These are phyloP conservation scores for Hydropotes inermis DNA, from an alignment of 2,113 vertebrate species.

Conservation along the genomic window DNA sequence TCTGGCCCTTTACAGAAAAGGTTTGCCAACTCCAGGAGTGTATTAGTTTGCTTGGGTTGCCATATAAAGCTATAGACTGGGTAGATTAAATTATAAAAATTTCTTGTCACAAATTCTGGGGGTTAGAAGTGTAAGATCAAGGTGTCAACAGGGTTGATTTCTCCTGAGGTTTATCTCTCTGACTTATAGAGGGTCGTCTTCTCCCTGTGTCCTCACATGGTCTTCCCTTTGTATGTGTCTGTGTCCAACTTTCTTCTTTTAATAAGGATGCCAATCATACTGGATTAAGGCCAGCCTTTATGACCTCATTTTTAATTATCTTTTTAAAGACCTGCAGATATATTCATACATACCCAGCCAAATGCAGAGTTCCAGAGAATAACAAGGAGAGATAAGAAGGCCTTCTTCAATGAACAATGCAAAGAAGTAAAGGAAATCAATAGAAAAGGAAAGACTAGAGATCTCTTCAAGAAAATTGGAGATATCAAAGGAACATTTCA, in stretches of 20 bases:
- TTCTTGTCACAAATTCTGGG: background rate
- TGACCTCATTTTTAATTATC: conserved; percentile 2
- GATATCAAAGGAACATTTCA: background rate
- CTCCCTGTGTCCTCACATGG: background rate
- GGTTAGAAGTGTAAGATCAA: background rate
- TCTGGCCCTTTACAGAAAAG: background rate
- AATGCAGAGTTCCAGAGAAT: background rate
- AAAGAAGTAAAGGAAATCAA: background rate
- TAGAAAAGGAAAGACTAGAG: background rate
- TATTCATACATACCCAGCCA: background rate
- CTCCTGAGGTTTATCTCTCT: background rate
- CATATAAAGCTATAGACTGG: background rate
- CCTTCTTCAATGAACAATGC: background rate
- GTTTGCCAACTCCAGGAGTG: background rate
- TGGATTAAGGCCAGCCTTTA: background rate
- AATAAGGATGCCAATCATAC: background rate
- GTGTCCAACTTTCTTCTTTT: background rate
- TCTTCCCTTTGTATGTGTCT: background rate
- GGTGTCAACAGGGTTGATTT: background rate
- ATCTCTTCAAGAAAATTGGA: background rate
- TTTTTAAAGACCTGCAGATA: background rate
- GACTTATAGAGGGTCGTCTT: background rate
- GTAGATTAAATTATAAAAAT: background rate
- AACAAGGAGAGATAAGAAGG: background rate
- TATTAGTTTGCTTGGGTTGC: background rate